phyloP scores from a whole-genome alignment of 2,113 vertebrate genomes.

The Notarius quadriscutis region DNA sequence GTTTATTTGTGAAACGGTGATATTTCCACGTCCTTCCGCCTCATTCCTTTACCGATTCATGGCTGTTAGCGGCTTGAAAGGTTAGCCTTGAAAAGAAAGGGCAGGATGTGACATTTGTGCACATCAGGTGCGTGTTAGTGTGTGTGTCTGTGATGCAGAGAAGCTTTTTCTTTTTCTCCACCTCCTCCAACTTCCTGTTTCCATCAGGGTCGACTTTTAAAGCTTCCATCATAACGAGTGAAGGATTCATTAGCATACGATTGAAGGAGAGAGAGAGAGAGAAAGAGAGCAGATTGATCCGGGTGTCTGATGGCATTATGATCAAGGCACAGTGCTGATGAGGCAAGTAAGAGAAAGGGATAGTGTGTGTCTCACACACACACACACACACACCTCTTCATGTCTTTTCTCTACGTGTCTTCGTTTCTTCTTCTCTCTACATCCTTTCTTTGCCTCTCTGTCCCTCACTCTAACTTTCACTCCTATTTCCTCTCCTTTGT shows the following conservation, averaged over 20 bases:
- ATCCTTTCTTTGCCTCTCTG: neutral
- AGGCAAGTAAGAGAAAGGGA: conserved; percentile 2
- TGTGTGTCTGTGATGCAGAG: neutral
- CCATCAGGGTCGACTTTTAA: conserved; percentile 1
- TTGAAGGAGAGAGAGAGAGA: neutral
- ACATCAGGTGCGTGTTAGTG: conserved; percentile 33
- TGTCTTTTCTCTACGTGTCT: neutral
- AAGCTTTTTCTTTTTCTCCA: conserved; percentile 1
- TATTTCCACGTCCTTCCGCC: conserved; percentile 11
- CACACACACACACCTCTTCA: neutral
- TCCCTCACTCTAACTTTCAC: neutral
- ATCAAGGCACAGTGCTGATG: conserved; percentile 25
- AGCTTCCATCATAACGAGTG: neutral
- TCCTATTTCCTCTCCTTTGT: neutral
- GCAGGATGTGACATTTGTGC: conserved; percentile 55
- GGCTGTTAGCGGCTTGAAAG: conserved; percentile 49
- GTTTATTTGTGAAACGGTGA: conserved; percentile 7
- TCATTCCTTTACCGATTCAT: neutral
- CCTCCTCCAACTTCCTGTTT: neutral
- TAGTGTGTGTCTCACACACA: neutral
- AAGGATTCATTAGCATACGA: conserved; percentile 25
- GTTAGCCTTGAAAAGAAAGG: conserved; percentile 53
- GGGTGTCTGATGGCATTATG: conserved; percentile 38
- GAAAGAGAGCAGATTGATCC: conserved; percentile 6
- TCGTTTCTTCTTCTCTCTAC: neutral